Evolutionary conservation across 1,140 invertebrate species (phyloP).

Genomic region (Pseudomyrmex gracilis): DNA sequence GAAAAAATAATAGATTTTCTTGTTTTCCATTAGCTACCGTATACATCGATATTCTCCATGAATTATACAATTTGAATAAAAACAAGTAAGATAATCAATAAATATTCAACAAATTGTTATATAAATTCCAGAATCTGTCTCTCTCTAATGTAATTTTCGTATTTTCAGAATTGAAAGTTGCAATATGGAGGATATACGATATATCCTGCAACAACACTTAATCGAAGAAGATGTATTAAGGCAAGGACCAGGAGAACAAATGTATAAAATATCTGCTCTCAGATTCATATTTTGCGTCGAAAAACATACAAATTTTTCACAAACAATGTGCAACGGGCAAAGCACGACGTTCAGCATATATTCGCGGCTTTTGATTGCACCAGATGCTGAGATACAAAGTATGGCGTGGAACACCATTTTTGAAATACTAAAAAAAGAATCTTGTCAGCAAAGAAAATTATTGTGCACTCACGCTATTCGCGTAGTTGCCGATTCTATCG

Average conservation of each 20-base stretch:
- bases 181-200: slow-evolving; percentile 42
- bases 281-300: slow-evolving; percentile 68
- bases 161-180: slow-evolving; percentile 40
- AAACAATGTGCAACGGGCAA: neutral
- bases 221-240: slow-evolving; percentile 60
- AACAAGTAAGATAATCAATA: slow-evolving; percentile 60
- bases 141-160: slow-evolving; percentile 1
- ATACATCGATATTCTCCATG: slow-evolving; percentile 70
- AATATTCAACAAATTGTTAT: neutral
- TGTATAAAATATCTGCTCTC: slow-evolving; percentile 73
- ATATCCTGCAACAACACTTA: slow-evolving; percentile 64
- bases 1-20: slow-evolving; percentile 45
- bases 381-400: slow-evolving; percentile 71
- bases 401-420: slow-evolving; percentile 73
- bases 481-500: slow-evolving; percentile 35
- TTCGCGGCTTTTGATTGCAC: slow-evolving; percentile 36
- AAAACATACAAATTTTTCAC: slow-evolving; percentile 36
- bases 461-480: slow-evolving; percentile 60
- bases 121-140: neutral
- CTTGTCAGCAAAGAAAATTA: neutral
- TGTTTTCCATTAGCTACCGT: slow-evolving; percentile 74
- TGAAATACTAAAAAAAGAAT: slow-evolving; percentile 54
- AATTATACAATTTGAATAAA: slow-evolving; percentile 65
- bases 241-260: slow-evolving; percentile 71
- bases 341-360: slow-evolving; percentile 43